Conservation (phyloP, 2,113 vertebrate genomes). For the Arizona elegans region DNA sequence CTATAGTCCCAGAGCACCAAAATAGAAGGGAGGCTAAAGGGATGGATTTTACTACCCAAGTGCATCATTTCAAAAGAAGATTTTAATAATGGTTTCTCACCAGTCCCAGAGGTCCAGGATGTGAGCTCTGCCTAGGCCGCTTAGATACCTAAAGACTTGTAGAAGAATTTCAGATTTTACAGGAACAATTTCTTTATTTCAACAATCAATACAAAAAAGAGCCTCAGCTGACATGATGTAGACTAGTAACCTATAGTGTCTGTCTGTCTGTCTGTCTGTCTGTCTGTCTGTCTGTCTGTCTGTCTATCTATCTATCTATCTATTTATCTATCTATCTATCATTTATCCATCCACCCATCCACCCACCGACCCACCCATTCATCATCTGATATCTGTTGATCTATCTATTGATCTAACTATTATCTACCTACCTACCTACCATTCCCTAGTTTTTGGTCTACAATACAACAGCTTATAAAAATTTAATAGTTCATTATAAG, state of each 20-base stretch:
- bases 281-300: background rate
- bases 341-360: too few species aligned
- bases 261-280: background rate
- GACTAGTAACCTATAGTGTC: background rate
- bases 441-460: background rate
- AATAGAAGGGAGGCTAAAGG: background rate
- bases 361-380: too few species aligned
- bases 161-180: background rate
- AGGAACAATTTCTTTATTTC: background rate
- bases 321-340: too few species aligned
- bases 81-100: background rate
- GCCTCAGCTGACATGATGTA: background rate
- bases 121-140: background rate
- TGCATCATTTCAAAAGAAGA: background rate
- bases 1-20: background rate
- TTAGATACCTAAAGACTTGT: background rate
- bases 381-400: too few species aligned
- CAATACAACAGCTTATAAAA: background rate
- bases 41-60: background rate
- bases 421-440: too few species aligned
- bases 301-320: too few species aligned
- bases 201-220: background rate
- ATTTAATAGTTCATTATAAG: background rate
- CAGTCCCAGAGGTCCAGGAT: background rate
- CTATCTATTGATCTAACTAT: too few species aligned